Evolutionary conservation across 2,888 invertebrate genomes (phyloP), one percentile per base, ranked within the genome.

Genomic region (Dromius quadrimaculatus): DNA sequence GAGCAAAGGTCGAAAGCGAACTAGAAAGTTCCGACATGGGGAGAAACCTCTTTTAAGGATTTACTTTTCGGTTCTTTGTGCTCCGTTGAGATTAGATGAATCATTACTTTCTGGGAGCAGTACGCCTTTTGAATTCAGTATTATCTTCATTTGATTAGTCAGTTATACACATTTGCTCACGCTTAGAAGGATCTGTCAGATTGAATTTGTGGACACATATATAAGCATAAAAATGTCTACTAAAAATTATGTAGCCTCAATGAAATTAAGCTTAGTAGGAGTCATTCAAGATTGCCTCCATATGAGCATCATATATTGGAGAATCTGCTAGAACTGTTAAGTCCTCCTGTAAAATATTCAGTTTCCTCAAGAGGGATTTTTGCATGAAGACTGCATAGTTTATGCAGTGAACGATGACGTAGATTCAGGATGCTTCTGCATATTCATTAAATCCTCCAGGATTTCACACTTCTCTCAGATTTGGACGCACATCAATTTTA

Each of bases 331-430:
- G 36, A 8, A 32, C 17, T 57, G 36, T n/a, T 47, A n/a, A 47
- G 47, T 47, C 47, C 11, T 47, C 38, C 20, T 61, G 47, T 65
- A 11, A 65, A 65, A 65, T 65, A 65, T 65, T 65, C 65, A 65
- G 50, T n/a, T 19, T 19, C 19, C 64, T 64, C 17, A 22, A 41
- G 23, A 47, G 22, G 34, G 36, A 65, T 65, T 65, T 65, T 65
- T 65, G 65, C 65, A 65, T 65, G 65, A 65, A 47, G 17, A 15
- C 20, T 65, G 50, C 65, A 65, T 65, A 65, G 47, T 65, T 65
- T 65, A 65, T 65, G 65, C 50, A 65, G n/a, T 54, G 28, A 54
- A n/a, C n/a, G n/a, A n/a, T n/a, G 50, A 5, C 28, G 4, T 3
- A 28, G 8, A 8, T 8, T 28, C 57, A 28, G 9, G 19, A 50